These are phyloP conservation scores for Rachycentron canadum DNA, from an alignment of 2,797 vertebrate species.

Conservation along the genomic window DNA sequence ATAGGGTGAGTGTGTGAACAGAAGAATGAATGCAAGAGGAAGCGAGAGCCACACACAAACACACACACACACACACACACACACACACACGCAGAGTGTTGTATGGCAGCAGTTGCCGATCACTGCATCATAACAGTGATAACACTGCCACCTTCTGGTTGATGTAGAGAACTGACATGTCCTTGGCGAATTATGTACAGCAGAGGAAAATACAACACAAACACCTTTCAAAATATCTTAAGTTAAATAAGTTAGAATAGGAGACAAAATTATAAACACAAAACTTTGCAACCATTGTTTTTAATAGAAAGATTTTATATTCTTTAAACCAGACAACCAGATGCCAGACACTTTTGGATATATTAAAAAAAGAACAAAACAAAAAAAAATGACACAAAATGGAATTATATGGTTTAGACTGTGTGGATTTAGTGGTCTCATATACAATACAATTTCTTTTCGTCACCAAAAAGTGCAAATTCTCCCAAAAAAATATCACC, in stretches of 20 bases:
- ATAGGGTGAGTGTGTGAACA: constrained; percentile 13
- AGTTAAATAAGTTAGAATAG: background rate
- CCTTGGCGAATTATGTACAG: background rate
- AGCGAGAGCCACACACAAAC: background rate
- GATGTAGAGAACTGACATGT: constrained; percentile 21
- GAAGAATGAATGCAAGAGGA: constrained; percentile 4
- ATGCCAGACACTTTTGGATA: constrained; percentile 89
- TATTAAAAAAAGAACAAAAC: constrained; percentile 78
- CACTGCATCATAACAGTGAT: constrained; percentile 50
- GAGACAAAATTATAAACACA: constrained; percentile 54
- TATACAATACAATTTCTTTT: constrained; percentile 87
- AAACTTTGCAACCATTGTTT: constrained; percentile 83
- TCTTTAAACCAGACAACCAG: constrained; percentile 88
- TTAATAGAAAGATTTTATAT: constrained; percentile 90
- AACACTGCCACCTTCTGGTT: constrained; percentile 80
- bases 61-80: constrained; percentile 13
- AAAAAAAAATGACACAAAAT: constrained; percentile 81
- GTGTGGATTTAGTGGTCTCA: constrained; percentile 90
- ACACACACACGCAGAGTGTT: constrained; percentile 1
- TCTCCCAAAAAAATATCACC: constrained; percentile 75
- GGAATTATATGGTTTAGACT: constrained; percentile 88
- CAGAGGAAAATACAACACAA: background rate
- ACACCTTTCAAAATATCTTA: background rate
- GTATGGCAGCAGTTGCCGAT: constrained; percentile 20
- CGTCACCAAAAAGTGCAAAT: constrained; percentile 89